Conservation (phyloP, 2,113 vertebrate species). For the Euleptes europaea region DNA sequence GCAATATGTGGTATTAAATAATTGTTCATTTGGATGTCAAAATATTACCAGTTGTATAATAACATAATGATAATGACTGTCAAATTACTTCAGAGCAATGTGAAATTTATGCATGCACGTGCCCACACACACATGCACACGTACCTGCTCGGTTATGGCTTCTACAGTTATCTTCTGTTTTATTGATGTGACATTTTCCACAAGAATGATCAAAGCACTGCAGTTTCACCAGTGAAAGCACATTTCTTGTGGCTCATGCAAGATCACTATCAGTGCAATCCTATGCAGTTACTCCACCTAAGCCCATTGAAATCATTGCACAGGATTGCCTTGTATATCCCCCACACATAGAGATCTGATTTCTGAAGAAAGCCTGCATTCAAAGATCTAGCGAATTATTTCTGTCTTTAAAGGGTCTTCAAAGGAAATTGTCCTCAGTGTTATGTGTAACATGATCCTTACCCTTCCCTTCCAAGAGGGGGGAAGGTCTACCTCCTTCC, state of each 20-base stretch:
- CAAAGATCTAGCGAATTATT: not conserved
- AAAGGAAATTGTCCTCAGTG: conserved; percentile 1
- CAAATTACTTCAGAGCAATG: not conserved
- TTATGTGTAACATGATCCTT: conserved; percentile 19
- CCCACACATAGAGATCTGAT: too few relatives aligned
- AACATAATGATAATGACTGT: not conserved
- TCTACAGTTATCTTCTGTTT: not conserved
- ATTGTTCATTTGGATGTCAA: not conserved
- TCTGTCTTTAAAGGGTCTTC: not conserved
- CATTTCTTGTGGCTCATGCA: too few relatives aligned
- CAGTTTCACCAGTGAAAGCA: too few relatives aligned
- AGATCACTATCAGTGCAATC: too few relatives aligned
- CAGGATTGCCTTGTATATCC: too few relatives aligned
- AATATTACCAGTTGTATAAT: not conserved
- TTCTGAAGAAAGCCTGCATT: too few relatives aligned
- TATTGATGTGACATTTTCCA: not conserved
- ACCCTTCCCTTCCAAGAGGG: too few relatives aligned
- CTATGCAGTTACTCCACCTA: too few relatives aligned
- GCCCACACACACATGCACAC: too few relatives aligned
- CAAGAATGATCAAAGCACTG: not conserved
- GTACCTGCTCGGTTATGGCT: not conserved
- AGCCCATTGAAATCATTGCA: too few relatives aligned
- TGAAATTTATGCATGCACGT: not conserved
- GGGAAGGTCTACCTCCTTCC: too few relatives aligned
- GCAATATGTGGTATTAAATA: not conserved